Evolutionary conservation across 2,888 invertebrate genomes (phyloP).

Genomic region (Cephus pygmeus): DNA sequence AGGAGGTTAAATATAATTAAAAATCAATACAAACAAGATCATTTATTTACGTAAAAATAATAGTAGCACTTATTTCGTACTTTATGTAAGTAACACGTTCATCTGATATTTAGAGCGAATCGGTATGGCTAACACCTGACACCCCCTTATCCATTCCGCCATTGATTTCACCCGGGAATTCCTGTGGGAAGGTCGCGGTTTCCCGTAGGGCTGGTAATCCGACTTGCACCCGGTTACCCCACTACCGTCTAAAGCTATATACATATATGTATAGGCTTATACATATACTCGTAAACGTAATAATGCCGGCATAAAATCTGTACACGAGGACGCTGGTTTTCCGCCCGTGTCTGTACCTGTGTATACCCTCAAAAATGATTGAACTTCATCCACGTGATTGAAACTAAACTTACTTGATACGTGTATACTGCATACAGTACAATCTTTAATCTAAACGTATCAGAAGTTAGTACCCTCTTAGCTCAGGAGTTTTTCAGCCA

Average conservation of each 20-base stretch:
- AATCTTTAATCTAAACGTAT: not conserved
- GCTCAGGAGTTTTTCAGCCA: not conserved
- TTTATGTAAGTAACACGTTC: not conserved
- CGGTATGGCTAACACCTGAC: not conserved
- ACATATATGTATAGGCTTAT: not conserved
- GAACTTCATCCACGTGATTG: not conserved
- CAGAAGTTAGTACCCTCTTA: not conserved
- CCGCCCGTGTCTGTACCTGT: not conserved
- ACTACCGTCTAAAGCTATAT: not conserved
- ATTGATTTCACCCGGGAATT: conserved; percentile 33
- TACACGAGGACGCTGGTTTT: not conserved
- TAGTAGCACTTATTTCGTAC: not conserved
- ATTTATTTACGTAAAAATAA: not conserved
- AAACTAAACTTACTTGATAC: not conserved
- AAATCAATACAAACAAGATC: not conserved
- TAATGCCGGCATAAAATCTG: not conserved
- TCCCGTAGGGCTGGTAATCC: conserved; percentile 34
- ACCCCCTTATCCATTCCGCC: not conserved
- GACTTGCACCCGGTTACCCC: not conserved
- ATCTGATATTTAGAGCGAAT: not conserved
- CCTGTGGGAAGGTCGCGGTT: conserved; percentile 42
- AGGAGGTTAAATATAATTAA: not conserved
- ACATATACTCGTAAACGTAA: not conserved
- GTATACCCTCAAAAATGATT: not conserved
- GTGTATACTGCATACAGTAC: not conserved